Percentiles rank a stretch among this genome's conserved stretches.
Conservation (phyloP, 2,888 invertebrate species). For the Apamea epomidion region DNA sequence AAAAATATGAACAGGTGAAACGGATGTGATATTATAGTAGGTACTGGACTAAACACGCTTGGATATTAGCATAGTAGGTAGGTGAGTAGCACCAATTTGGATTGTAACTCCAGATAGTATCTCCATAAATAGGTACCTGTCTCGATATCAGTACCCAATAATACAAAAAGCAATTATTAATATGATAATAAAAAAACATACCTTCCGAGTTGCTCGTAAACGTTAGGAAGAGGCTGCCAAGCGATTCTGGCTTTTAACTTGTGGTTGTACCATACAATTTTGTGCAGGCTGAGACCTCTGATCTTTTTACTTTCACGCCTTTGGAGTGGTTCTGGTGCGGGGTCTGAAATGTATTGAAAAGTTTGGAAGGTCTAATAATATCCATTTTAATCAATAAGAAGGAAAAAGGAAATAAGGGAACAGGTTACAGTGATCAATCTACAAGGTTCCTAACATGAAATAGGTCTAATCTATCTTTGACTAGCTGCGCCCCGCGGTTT, state of each 20-base stretch:
- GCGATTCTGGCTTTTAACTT: conserved; percentile 83
- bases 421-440: background rate
- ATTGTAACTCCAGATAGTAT: background rate
- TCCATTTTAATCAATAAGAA: background rate
- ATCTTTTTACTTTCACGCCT: conserved; percentile 76
- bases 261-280: conserved; percentile 84
- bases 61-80: background rate
- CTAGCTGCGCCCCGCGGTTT: too few relatives aligned
- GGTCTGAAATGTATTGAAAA: conserved; percentile 69
- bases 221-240: conserved; percentile 79
- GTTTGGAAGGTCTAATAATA: background rate
- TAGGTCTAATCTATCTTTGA: background rate
- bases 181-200: conserved; percentile 40
- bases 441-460: background rate
- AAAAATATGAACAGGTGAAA: background rate
- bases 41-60: background rate
- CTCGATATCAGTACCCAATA: background rate
- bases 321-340: conserved; percentile 76
- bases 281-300: conserved; percentile 80
- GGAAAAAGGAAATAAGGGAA: background rate
- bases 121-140: background rate
- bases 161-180: background rate
- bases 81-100: background rate
- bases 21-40: background rate
- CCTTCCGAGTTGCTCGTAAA: conserved; percentile 77